Conservation (phyloP, 2,113 vertebrate genomes). For the Shinisaurus crocodilurus region DNA sequence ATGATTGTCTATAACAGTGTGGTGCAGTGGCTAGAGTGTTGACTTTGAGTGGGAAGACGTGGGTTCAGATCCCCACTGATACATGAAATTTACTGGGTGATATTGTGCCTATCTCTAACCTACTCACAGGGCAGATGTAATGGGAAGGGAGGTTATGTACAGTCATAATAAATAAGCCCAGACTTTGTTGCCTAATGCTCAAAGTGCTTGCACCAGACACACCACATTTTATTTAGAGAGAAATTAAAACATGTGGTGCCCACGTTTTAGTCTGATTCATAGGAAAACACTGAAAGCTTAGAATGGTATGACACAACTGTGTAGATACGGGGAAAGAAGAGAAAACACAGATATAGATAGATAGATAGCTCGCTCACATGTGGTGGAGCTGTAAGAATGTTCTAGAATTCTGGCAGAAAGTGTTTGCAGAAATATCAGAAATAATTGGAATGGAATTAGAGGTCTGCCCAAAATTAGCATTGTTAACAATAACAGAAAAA, state of each 20-base stretch:
- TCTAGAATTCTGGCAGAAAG: too few species aligned
- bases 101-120: background rate
- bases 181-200: background rate
- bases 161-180: background rate
- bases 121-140: background rate
- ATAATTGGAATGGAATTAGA: too few species aligned
- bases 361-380: too few species aligned
- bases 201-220: background rate
- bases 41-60: background rate
- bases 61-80: background rate
- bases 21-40: background rate
- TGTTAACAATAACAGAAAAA: too few species aligned
- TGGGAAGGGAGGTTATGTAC: background rate
- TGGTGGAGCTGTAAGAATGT: too few species aligned
- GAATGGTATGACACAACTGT: background rate
- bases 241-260: background rate
- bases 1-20: background rate
- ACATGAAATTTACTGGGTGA: background rate
- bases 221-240: background rate
- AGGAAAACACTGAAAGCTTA: background rate
- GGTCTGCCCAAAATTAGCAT: too few species aligned
- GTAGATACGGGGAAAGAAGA: background rate
- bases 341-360: background rate
- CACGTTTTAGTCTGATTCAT: background rate
- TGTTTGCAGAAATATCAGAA: too few species aligned